A percentile compares a stretch with the other conserved stretches of the same genome.
Conservation (phyloP, 2,888 invertebrate species). For the Ichneumon xanthorius region DNA sequence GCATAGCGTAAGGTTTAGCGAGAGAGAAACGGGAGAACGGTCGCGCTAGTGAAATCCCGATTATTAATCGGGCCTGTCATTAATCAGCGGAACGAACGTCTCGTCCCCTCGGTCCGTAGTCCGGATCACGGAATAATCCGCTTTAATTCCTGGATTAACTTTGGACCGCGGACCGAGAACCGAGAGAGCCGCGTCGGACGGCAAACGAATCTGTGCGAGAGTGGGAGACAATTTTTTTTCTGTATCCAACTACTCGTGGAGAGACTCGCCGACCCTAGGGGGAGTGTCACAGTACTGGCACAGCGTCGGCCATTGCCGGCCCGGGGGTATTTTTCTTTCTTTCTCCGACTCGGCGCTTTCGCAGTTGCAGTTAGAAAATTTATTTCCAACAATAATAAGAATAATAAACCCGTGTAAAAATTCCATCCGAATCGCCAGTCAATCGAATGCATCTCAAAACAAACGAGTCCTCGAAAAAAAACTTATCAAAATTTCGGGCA, state of each 20-base stretch:
- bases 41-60: conserved; percentile 64
- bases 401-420: not conserved
- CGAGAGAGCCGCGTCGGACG: conserved; percentile 11
- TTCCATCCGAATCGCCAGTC: not conserved
- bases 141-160: conserved; percentile 71
- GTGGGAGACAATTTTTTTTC: conserved; percentile 41
- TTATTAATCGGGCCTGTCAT: conserved; percentile 71
- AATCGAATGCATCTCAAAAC: too few relatives aligned
- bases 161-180: conserved; percentile 53
- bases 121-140: conserved; percentile 68
- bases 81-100: conserved; percentile 67
- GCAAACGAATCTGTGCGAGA: conserved; percentile 39
- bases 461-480: too few relatives aligned
- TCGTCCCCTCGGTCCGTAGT: conserved; percentile 42
- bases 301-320: too few relatives aligned
- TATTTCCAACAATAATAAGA: not conserved
- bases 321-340: too few relatives aligned
- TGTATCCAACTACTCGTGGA: not conserved
- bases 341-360: not conserved
- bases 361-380: not conserved
- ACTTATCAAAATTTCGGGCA: not conserved
- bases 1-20: conserved; percentile 31
- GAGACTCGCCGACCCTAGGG: too few relatives aligned
- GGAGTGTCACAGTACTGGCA: too few relatives aligned
- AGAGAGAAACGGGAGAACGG: conserved; percentile 15